Percentiles rank a stretch among this genome's conserved stretches.
Evolutionary conservation across 2,888 invertebrate species (phyloP).

Genomic region (Thelaira solivaga): DNA sequence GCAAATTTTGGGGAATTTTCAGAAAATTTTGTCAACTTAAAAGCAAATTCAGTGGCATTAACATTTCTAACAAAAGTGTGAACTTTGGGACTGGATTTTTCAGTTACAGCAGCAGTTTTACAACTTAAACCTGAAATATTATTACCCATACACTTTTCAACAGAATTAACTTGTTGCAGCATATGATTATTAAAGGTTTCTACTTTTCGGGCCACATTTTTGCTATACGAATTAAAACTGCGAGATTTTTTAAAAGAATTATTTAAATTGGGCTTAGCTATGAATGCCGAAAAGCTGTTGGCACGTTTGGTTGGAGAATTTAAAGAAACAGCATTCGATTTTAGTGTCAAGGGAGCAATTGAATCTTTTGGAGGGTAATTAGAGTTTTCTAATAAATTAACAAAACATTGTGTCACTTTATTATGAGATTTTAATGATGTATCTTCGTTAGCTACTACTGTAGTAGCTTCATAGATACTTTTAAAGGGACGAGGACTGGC

Average conservation of each 20-base stretch:
- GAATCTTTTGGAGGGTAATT: too few species aligned
- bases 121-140: too few species aligned
- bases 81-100: background rate
- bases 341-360: background rate
- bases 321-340: background rate
- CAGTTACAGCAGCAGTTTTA: background rate
- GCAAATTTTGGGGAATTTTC: background rate
- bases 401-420: background rate
- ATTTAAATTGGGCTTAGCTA: background rate
- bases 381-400: too few species aligned
- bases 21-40: slow-evolving; percentile 14
- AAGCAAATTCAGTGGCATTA: slow-evolving; percentile 22
- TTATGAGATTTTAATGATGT: background rate
- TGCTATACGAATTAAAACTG: background rate
- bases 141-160: background rate
- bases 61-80: slow-evolving; percentile 12
- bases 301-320: background rate
- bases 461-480: background rate
- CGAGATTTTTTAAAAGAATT: background rate
- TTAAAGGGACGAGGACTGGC: slow-evolving; percentile 38
- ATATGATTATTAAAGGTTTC: background rate
- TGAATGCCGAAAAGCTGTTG: background rate
- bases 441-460: background rate
- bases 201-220: background rate
- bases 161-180: background rate